Evolutionary conservation across 2,113 vertebrate species (phyloP).

Genomic region (Oreocharis arfaki): DNA sequence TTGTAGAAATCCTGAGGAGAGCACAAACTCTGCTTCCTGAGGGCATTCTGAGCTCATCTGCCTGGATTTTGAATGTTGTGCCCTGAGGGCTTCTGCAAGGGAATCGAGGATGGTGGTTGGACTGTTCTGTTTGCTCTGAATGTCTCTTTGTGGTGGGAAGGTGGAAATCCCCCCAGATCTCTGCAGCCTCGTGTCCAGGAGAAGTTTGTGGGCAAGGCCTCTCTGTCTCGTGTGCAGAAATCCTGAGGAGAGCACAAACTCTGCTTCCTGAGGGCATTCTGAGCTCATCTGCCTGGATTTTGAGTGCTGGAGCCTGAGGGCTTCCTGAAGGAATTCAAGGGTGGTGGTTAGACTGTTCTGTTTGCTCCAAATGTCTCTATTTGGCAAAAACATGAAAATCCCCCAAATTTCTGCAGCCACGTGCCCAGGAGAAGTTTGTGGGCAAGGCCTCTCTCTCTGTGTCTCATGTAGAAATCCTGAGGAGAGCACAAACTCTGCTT

Average conservation of each 20-base stretch:
- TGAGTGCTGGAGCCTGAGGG: neutral
- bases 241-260: neutral
- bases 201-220: neutral
- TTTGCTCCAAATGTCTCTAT: neutral
- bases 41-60: too few relatives aligned
- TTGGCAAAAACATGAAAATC: neutral
- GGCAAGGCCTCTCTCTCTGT: neutral
- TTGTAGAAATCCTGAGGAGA: neutral
- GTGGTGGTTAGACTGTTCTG: accelerated
- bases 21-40: neutral
- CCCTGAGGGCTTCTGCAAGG: neutral
- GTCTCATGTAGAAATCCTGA: neutral
- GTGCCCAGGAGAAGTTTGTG: neutral
- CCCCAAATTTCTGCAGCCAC: neutral
- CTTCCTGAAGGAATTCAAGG: neutral
- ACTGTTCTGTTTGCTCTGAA: neutral
- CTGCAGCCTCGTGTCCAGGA: neutral
- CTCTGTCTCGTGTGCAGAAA: neutral
- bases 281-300: neutral
- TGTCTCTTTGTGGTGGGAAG: neutral
- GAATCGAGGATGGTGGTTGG: accelerated
- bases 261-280: neutral
- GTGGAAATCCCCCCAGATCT: neutral
- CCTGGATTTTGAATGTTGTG: neutral
- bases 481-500: neutral